A percentile compares a stretch with the other conserved stretches of the same genome.
These are phyloP conservation scores for Ruditapes philippinarum DNA, from an alignment of 1,140 invertebrate genomes.

Conservation along the genomic window DNA sequence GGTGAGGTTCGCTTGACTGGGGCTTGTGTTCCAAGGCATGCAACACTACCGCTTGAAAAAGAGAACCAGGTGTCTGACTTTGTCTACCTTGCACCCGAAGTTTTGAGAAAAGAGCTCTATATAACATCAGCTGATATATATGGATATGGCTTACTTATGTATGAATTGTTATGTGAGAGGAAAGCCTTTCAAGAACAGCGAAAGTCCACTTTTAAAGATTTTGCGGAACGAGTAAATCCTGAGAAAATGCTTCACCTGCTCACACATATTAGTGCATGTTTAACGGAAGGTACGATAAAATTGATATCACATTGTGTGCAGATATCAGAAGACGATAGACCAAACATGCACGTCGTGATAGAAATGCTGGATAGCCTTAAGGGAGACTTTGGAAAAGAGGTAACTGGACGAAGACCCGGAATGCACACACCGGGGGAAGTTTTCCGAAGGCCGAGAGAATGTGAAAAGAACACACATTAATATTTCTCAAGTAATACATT, in stretches of 20 bases:
- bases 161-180: neutral
- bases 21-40: slow-evolving; percentile 43
- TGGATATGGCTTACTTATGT: slow-evolving; percentile 39
- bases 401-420: neutral
- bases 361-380: neutral
- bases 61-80: slow-evolving; percentile 12
- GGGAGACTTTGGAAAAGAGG: neutral
- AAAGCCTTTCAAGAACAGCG: slow-evolving; percentile 28
- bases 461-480: neutral
- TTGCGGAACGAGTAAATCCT: neutral
- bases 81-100: slow-evolving; percentile 51
- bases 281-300: neutral
- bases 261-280: neutral
- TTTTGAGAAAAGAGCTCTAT: slow-evolving; percentile 38
- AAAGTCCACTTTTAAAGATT: slow-evolving; percentile 1
- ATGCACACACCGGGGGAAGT: neutral
- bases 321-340: neutral
- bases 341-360: neutral
- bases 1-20: slow-evolving; percentile 50
- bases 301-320: neutral
- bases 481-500: no score
- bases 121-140: slow-evolving; percentile 38
- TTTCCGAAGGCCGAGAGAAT: neutral
- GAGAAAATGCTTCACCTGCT: neutral
- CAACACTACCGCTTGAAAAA: slow-evolving; percentile 25